A percentile compares a stretch with the other conserved stretches of the same genome.
Evolutionary conservation across 2,888 invertebrate genomes (phyloP).

Genomic region (Teleiodes luculella): DNA sequence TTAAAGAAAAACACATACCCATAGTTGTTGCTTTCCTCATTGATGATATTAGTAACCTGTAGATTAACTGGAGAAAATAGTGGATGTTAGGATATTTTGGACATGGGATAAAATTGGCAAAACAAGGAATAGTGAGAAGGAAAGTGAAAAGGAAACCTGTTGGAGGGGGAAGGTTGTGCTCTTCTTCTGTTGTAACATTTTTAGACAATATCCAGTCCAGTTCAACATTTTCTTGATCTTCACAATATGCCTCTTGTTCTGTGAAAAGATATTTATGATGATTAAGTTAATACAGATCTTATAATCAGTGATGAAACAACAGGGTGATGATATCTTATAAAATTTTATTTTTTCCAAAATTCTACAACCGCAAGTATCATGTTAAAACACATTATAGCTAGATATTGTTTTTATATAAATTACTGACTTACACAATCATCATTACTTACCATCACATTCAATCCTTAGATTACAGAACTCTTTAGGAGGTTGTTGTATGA

Average conservation of each 20-base stretch:
- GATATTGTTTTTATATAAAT: no score
- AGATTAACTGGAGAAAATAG: constrained; percentile 31
- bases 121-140: constrained; percentile 19
- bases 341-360: no score
- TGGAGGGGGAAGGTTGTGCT: constrained; percentile 30
- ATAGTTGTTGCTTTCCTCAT: constrained; percentile 17
- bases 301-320: no score
- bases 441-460: constrained; percentile 45
- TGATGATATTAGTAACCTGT: constrained; percentile 18
- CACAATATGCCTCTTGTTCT: constrained; percentile 54
- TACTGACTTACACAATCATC: no score
- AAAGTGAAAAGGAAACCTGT: constrained; percentile 44
- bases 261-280: no score
- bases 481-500: constrained; percentile 48
- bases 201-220: constrained; percentile 52
- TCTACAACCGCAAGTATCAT: no score
- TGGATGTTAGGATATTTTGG: constrained; percentile 10
- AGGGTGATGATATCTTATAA: no score
- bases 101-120: constrained; percentile 17
- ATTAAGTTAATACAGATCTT: no score
- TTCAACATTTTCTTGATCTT: constrained; percentile 58
- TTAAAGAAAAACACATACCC: no score
- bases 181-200: constrained; percentile 33
- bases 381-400: no score
- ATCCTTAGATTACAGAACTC: constrained; percentile 40